These are phyloP conservation scores for Chionoecetes opilio DNA, from an alignment of 1,140 invertebrate genomes.

Conservation along the genomic window DNA sequence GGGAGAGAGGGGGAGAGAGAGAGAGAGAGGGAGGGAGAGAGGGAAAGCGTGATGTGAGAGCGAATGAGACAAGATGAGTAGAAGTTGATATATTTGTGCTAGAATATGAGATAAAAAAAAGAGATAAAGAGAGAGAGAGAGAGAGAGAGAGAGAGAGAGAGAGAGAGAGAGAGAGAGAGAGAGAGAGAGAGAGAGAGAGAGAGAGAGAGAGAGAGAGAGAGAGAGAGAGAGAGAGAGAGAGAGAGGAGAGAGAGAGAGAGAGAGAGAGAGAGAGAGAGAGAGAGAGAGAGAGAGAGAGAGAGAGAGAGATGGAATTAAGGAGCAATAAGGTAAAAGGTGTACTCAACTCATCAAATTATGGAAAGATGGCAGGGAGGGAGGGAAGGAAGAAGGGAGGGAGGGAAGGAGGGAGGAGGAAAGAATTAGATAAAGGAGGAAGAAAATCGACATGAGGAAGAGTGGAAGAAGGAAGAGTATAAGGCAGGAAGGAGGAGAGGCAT, in stretches of 20 bases:
- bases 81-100: neutral
- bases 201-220: too few relatives aligned
- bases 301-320: too few relatives aligned
- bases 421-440: neutral
- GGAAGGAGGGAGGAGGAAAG: neutral
- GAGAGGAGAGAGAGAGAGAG: too few relatives aligned
- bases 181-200: too few relatives aligned
- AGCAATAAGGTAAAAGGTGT: too few relatives aligned
- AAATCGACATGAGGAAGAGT: neutral
- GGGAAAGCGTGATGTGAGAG: neutral
- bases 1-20: neutral
- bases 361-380: neutral
- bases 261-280: too few relatives aligned
- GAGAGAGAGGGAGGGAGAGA: neutral
- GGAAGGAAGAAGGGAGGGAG: neutral
- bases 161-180: too few relatives aligned
- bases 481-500: neutral
- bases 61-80: neutral
- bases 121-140: too few relatives aligned
- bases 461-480: neutral
- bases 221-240: too few relatives aligned
- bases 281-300: too few relatives aligned
- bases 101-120: neutral
- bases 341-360: neutral
- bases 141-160: too few relatives aligned